phyloP scores from a whole-genome alignment of 2,888 invertebrate species.

The Auanema sp. region DNA sequence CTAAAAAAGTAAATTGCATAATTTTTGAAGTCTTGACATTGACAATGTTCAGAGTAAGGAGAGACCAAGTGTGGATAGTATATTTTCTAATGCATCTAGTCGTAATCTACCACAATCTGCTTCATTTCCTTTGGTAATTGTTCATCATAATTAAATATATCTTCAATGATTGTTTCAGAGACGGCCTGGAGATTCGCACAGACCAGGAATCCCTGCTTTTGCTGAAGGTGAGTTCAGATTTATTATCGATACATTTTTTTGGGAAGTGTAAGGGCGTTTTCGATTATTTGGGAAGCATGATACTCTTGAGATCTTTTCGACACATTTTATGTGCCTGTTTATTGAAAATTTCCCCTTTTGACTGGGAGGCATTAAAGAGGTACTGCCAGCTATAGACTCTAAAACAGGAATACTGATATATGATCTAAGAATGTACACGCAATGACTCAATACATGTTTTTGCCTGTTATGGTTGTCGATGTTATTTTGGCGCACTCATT shows the following conservation, averaged over 20 bases:
- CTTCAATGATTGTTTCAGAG: not conserved
- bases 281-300: not conserved
- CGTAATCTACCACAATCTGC: not conserved
- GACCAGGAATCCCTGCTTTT: conserved; percentile 9
- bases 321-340: too few relatives aligned
- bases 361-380: too few relatives aligned
- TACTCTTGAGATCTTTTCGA: too few relatives aligned
- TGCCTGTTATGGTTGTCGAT: too few relatives aligned
- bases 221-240: conserved; percentile 2
- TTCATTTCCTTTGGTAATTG: too few relatives aligned
- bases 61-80: not conserved
- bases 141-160: not conserved
- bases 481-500: too few relatives aligned
- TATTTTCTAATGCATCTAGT: not conserved
- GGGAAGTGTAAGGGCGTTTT: not conserved
- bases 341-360: too few relatives aligned
- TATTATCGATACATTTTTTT: not conserved
- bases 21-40: not conserved
- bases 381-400: too few relatives aligned
- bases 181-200: conserved; percentile 5
- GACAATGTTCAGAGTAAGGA: conserved; percentile 2
- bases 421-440: too few relatives aligned
- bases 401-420: too few relatives aligned
- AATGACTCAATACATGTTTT: too few relatives aligned
- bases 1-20: not conserved